Conservation (phyloP, 2,888 invertebrate species). For the Sphaerophoria taeniata region DNA sequence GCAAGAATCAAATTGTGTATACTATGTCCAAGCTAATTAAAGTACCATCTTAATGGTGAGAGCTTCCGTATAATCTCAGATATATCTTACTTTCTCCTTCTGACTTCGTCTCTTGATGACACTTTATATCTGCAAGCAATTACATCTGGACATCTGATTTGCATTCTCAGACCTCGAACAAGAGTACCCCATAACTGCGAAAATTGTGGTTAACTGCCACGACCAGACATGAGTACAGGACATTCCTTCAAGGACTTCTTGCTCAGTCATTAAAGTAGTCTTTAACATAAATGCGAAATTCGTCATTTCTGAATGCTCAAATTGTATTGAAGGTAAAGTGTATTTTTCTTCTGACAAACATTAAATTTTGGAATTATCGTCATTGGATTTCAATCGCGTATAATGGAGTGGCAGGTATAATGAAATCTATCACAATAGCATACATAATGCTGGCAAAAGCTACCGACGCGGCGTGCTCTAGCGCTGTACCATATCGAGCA, state of each 20-base stretch:
- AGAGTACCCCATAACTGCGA: neutral
- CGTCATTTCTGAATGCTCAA: neutral
- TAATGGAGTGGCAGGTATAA: conserved; percentile 38
- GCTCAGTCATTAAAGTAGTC: neutral
- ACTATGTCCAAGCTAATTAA: conserved; percentile 53
- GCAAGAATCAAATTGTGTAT: conserved; percentile 8
- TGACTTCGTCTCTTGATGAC: conserved; percentile 24
- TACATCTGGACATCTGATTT: conserved; percentile 43
- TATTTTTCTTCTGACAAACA: conserved; percentile 55
- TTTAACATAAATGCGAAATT: neutral
- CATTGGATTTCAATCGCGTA: conserved; percentile 54
- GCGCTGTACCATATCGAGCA: neutral
- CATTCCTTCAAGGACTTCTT: conserved; percentile 25
- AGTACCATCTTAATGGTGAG: conserved; percentile 59
- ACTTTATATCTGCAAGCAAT: conserved; percentile 59
- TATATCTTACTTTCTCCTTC: neutral
- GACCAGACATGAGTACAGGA: conserved; percentile 18
- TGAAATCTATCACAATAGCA: conserved; percentile 44
- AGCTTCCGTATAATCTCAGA: conserved; percentile 39
- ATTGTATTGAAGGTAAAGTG: conserved; percentile 36
- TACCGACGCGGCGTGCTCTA: neutral
- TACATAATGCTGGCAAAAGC: conserved; percentile 10
- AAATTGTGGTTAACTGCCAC: conserved; percentile 31
- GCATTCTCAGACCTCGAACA: conserved; percentile 12
- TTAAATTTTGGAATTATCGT: conserved; percentile 65